These are phyloP conservation scores for Drosophila gaucha DNA, from an alignment of 2,888 invertebrate genomes.

Conservation along the genomic window DNA sequence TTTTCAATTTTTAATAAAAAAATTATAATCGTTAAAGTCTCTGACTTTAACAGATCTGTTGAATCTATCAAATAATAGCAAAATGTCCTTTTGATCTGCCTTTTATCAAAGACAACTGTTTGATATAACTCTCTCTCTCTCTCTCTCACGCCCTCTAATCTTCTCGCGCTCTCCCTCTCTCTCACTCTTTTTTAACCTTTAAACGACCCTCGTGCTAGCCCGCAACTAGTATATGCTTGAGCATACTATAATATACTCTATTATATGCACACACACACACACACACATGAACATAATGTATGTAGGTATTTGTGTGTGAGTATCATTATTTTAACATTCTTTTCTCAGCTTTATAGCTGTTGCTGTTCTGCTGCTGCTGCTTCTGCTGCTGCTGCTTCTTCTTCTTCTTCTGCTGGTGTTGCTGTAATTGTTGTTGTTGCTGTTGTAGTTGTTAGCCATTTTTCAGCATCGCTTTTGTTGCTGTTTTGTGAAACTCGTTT, in stretches of 20 bases:
- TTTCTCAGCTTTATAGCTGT: conserved; percentile 29
- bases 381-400: neutral
- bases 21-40: too few relatives aligned
- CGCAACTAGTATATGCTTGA: conserved; percentile 1
- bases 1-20: too few relatives aligned
- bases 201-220: conserved; percentile 7
- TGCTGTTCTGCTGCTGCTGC: conserved; percentile 14
- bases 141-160: neutral
- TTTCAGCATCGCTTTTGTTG: conserved; percentile 51
- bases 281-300: neutral
- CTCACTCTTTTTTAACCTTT: conserved; percentile 5
- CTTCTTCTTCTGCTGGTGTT: conserved; percentile 1
- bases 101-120: too few relatives aligned
- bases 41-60: too few relatives aligned
- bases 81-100: too few relatives aligned
- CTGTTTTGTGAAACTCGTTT: conserved; percentile 61
- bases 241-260: conserved; percentile 7
- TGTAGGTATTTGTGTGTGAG: neutral
- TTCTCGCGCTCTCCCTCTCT: neutral
- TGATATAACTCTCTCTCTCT: neutral
- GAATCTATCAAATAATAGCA: too few relatives aligned
- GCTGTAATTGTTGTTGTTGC: neutral
- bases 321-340: conserved; percentile 38
- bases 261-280: neutral
- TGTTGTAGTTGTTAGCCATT: conserved; percentile 37